Conservation (phyloP, 2,113 vertebrate genomes). For the Buteo buteo region DNA sequence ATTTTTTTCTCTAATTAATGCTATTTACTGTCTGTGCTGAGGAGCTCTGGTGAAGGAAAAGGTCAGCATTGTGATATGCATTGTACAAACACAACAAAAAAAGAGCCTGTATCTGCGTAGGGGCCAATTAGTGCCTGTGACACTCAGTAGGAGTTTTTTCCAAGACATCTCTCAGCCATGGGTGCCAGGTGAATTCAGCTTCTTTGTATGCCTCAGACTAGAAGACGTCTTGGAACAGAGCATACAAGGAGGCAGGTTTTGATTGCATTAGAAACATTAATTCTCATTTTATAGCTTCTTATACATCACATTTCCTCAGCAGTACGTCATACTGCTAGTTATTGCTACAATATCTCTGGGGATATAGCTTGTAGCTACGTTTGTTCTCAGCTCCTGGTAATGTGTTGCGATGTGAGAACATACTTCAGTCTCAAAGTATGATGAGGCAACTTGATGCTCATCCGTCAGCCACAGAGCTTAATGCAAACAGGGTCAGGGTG, state of each 20-base stretch:
- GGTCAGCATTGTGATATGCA: not conserved
- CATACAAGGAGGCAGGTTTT: not conserved
- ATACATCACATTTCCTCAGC: not conserved
- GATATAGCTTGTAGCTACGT: not conserved
- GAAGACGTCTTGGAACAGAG: not conserved
- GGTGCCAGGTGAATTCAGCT: not conserved
- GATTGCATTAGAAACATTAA: not conserved
- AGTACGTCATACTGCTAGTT: not conserved
- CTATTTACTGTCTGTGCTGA: not conserved
- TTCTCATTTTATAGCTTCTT: constrained; percentile 1
- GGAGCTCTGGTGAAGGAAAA: not conserved
- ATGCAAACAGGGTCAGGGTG: not conserved
- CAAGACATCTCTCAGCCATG: not conserved
- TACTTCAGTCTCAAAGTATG: not conserved
- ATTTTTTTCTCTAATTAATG: not conserved
- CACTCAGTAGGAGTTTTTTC: not conserved
- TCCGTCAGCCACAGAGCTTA: not conserved
- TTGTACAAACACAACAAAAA: not conserved
- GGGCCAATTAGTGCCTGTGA: not conserved
- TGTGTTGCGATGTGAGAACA: not conserved
- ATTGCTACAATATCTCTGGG: not conserved
- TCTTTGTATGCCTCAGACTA: not conserved
- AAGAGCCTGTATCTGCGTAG: rapidly evolving
- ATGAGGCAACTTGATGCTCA: not conserved
- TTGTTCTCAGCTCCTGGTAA: not conserved